A percentile compares a stretch with the other conserved stretches of the same genome.
phyloP scores from a whole-genome alignment of 2,888 invertebrate species.

The Idaea aversata region DNA sequence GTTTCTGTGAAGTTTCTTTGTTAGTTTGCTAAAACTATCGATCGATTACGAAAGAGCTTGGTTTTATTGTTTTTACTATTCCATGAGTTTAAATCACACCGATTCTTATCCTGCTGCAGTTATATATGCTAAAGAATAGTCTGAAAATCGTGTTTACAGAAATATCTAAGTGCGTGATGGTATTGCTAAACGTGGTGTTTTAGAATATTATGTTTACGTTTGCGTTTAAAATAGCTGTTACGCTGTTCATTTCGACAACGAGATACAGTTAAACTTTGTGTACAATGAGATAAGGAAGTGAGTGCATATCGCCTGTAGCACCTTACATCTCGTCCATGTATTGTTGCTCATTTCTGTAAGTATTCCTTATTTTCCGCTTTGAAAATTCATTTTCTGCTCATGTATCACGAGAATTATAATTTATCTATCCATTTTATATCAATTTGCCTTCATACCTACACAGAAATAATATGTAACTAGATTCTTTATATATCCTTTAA shows the following conservation, averaged over 20 bases:
- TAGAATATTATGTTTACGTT: conserved; percentile 51
- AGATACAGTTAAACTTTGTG: conserved; percentile 36
- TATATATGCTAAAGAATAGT: background rate
- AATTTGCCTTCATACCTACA: background rate
- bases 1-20: conserved; percentile 64
- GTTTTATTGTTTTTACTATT: conserved; percentile 40
- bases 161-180: conserved; percentile 25
- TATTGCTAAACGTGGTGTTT: conserved; percentile 41
- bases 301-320: conserved; percentile 37
- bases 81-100: conserved; percentile 7
- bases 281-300: conserved; percentile 49
- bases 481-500: background rate
- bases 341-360: conserved; percentile 80
- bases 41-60: conserved; percentile 77
- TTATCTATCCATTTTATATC: background rate
- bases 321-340: conserved; percentile 72
- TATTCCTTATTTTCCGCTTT: conserved; percentile 28
- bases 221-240: conserved; percentile 32
- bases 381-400: background rate
- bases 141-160: conserved; percentile 12
- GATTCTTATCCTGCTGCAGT: background rate
- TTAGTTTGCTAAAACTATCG: conserved; percentile 73
- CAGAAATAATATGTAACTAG: background rate
- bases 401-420: background rate
- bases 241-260: conserved; percentile 43